Base-by-base conservation (phyloP, 2,888 invertebrate genomes). In the Mimas tiliae region DNA sequence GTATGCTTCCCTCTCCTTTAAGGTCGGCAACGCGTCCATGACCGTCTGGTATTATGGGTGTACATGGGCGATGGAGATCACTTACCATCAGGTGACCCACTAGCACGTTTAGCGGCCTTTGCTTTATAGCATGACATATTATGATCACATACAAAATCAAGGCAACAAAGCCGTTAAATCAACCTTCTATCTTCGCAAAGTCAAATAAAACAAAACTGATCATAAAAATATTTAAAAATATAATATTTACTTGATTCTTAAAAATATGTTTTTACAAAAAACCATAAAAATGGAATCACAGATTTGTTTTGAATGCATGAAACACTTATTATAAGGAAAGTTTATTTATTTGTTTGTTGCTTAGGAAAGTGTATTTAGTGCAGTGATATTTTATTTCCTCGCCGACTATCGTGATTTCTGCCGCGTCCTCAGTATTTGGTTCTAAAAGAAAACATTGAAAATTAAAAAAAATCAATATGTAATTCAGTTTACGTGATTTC, bases 351-450 rank as follows among this genome's bases (percentile, higher is more conserved):
- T 87, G 67, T 71, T 81, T 85, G 71, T 92, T 92, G 63, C 83
- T 87, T 19, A 92, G 70, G 69, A 75, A 86, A 0, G 77, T 83
- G 68, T 91, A 93, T 76, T 89, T 93, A 0, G 91, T 91, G 38
- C 72, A 74, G 65, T 92, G 83, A 58, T 90, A 93, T 64, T 89
- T 90, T 0, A 93, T 63, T 64, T 91, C 91, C 71, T 88, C 90
- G 0, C 79, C 87, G 0, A 87, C 65, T 0, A 87, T 85, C 7
- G 91, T 93, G 4, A 85, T 80, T 75, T 93, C 93, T 2, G 83
- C 88, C 0, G 83, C 80, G 7, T 91, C 91, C 48, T 92, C 91
- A 0, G 80, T 72, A 7, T 83, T 74, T 0, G 90, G 87, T 69
- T 93, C 92, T 93, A 81, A 38, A 88, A 89, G 67, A 65, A 72